Evolutionary conservation across 2,888 invertebrate genomes (phyloP).

Genomic region (Chloromyia formosa): DNA sequence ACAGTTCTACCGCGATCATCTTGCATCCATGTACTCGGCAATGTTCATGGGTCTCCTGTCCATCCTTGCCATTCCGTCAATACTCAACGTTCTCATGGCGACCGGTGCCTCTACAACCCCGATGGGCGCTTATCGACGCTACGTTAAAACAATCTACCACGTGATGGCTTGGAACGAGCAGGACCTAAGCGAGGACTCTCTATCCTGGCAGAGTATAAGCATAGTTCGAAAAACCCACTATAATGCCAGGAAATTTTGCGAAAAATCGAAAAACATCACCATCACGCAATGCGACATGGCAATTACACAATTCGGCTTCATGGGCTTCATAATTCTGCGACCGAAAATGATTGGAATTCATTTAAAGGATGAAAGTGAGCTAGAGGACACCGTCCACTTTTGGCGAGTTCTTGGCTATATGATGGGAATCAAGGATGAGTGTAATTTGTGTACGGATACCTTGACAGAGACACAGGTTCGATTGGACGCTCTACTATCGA

Average conservation of each 20-base stretch:
- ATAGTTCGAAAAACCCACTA: constrained; percentile 75
- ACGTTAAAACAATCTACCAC: constrained; percentile 81
- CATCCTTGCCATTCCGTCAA: constrained; percentile 78
- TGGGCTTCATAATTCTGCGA: constrained; percentile 76
- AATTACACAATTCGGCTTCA: constrained; percentile 86
- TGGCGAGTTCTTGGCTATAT: constrained; percentile 85
- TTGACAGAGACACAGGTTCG: constrained; percentile 69
- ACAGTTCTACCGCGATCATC: constrained; percentile 73
- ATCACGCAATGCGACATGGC: constrained; percentile 87
- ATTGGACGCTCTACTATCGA: constrained; percentile 67
- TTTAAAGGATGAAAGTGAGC: constrained; percentile 67
- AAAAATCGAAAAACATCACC: constrained; percentile 65
- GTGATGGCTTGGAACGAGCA: constrained; percentile 82
- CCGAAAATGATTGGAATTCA: constrained; percentile 73
- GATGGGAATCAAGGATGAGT: constrained; percentile 85
- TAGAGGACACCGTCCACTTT: constrained; percentile 81
- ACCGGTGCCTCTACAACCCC: constrained; percentile 76
- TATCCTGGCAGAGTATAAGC: constrained; percentile 74
- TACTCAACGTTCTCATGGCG: constrained; percentile 74
- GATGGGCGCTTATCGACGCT: constrained; percentile 76
- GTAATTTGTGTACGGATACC: constrained; percentile 74
- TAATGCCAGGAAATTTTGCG: constrained; percentile 68
- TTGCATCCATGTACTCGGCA: constrained; percentile 74
- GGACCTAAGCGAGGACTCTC: constrained; percentile 70
- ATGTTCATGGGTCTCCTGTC: constrained; percentile 81